Base-by-base conservation (phyloP, 2,888 invertebrate genomes). In the Caenorhabditis afra region DNA sequence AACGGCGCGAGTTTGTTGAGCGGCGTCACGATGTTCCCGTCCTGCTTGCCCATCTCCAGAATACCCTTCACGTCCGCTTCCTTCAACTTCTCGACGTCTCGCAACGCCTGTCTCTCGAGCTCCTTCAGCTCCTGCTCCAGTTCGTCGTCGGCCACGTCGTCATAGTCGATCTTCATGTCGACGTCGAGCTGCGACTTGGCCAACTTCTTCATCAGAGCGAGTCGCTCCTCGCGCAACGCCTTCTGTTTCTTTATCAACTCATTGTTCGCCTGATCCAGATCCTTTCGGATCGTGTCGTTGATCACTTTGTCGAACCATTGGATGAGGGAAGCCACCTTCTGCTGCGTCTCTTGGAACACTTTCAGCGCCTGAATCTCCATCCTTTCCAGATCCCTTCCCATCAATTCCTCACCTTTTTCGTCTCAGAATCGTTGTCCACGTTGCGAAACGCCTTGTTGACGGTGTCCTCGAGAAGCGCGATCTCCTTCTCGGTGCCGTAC, bases 241-340 rank as follows among this genome's bases (percentile, higher is more conserved):
- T 90, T 90, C 50, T 91, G 90, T 57, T 91, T 91, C 35, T 89
- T 87, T 39, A 88, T 87, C 20, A 91, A 91, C 81, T 87, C 90
- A 37, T 91, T 90, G 18, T 90, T 91, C 1, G 91, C 91, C 41
- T 90, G 89, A 50, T 90, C 90, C 74, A 92, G 81, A 84, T 93
- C 92, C 79, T 91, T 91, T 59, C 90, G 84, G 52, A 93, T 93
- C 8, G 92, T 92, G 10, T 90, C 91, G 44, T 91, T 91, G 55
- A 93, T 91, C 10, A 92, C 92, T 50, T 91, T 87, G 57, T 86
- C 86, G 85, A 92, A 92, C 93, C 93, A 93, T 81, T 92, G 92
- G 11, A 92, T 87, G 3, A 93, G 87, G 1, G 92, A 91, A 3
- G 90, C 90, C 45, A 91, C 89, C 66, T 92, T 89, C 79, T 91